These are phyloP conservation scores for Tringa solitaria DNA, from an alignment of 2,113 vertebrate genomes.

Conservation along the genomic window DNA sequence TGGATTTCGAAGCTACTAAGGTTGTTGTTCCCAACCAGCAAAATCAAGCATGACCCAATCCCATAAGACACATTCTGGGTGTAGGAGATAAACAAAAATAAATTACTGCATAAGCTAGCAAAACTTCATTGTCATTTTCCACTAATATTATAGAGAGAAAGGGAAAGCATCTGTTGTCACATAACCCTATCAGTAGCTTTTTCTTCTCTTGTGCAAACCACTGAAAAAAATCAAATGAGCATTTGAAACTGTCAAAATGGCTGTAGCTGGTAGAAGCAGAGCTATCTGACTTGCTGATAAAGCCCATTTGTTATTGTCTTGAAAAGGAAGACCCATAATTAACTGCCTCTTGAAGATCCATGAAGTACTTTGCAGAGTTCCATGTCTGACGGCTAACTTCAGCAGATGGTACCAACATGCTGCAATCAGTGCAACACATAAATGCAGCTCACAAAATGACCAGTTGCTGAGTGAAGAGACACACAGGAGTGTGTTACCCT, in stretches of 20 bases:
- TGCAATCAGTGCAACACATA: background rate
- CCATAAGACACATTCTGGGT: background rate
- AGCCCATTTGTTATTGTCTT: background rate
- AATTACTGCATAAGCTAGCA: background rate
- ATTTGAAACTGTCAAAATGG: background rate
- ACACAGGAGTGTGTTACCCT: background rate
- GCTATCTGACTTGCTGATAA: background rate
- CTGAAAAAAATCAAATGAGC: background rate
- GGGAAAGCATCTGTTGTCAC: background rate
- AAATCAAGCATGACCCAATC: background rate
- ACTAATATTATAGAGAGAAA: background rate
- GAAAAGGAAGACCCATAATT: background rate
- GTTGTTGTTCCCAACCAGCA: background rate
- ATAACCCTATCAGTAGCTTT: background rate
- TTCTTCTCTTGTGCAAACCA: background rate
- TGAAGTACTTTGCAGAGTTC: background rate
- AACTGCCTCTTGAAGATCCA: background rate
- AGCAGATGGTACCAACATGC: background rate
- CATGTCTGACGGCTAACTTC: background rate
- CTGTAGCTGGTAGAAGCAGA: background rate
- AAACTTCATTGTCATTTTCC: background rate
- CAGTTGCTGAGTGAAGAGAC: background rate
- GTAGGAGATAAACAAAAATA: background rate
- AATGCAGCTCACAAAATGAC: background rate
- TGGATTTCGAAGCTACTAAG: background rate